Base-by-base conservation (phyloP, 2,113 vertebrate species). In the Megaleporinus macrocephalus region DNA sequence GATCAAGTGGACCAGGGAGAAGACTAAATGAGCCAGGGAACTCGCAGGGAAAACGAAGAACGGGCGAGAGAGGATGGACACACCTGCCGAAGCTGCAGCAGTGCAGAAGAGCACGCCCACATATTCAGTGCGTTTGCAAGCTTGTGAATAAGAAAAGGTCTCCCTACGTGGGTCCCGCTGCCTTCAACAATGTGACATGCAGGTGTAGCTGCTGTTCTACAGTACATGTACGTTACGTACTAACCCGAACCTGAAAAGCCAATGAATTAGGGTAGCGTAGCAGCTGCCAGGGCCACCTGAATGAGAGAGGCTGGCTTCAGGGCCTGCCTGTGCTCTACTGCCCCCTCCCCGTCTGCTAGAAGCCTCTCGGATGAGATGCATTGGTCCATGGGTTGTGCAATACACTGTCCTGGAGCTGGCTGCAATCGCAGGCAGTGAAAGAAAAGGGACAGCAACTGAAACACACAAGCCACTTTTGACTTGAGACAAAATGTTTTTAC, bases 1-100 rank as follows among this genome's bases (percentile, higher is more conserved):
- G 77, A 92, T 92, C 79, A 93, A 92, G 66, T 93, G 92, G 92
- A 93, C 92, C 0, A 81, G 91, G 20, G 85, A 87, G 57, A 86
- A 89, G 41, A 87, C 61, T 2, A 83, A 84, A 85, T 87, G 84
- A 89, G 69, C 57, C 30, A 26, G 3, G 14, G 36, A 74, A 44
- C 63, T 57, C 26, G 49, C 11, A 22, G 0, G 12, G 70, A 65
- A 26, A 12, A 36, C 61, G 20, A 55, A 11, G 15, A 62, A 63
- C 5, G 24, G 29, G 44, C 13, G 13, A 30, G 36, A 69, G 44
- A 44, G 30, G 66, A 69, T 22, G 36, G 63, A 55, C 27, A 16
- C 76, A 61, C 30, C 53, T 33, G 9, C 62, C 55, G n/a, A 68
- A 51, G 57, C 24, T 16, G 81, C 73, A 16, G 81, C 73, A 24